Conservation (phyloP, 2,113 vertebrate species). For the Chrysochloris asiatica region DNA sequence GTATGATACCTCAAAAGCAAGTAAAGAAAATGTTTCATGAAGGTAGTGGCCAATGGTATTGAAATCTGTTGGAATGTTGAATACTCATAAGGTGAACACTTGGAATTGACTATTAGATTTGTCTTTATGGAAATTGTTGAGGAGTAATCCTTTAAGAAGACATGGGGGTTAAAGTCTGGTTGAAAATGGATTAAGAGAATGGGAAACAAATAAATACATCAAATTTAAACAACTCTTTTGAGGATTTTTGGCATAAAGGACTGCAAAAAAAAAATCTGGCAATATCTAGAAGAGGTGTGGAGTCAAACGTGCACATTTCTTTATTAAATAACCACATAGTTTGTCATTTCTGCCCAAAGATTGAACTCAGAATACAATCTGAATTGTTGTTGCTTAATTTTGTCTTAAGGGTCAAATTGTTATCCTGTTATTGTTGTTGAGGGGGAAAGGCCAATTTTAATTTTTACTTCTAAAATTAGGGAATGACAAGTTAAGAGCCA, state of each 20-base stretch:
- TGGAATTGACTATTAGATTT: neutral
- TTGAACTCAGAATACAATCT: constrained; percentile 46
- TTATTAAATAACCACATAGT: neutral
- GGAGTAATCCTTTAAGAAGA: constrained; percentile 46
- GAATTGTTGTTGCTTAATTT: constrained; percentile 45
- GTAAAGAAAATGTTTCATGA: neutral
- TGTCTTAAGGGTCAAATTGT: constrained; percentile 39
- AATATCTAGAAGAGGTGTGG: neutral
- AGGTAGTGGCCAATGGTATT: neutral
- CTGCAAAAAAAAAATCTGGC: constrained; percentile 33
- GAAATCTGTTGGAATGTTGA: neutral
- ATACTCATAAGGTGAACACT: neutral
- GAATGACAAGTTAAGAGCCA: too few species aligned
- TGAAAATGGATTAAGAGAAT: constrained; percentile 28
- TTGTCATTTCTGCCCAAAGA: constrained; percentile 36
- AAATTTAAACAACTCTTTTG: neutral
- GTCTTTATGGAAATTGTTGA: neutral
- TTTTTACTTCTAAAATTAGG: constrained; percentile 40
- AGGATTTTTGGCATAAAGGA: constrained; percentile 8
- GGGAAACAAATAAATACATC: neutral
- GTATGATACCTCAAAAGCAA: neutral
- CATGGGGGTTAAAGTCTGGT: neutral
- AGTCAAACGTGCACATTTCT: neutral
- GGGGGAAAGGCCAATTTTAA: neutral
- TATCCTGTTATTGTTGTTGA: neutral